Evolutionary conservation across 2,113 vertebrate genomes (phyloP).

Genomic region (Cisticola juncidis): DNA sequence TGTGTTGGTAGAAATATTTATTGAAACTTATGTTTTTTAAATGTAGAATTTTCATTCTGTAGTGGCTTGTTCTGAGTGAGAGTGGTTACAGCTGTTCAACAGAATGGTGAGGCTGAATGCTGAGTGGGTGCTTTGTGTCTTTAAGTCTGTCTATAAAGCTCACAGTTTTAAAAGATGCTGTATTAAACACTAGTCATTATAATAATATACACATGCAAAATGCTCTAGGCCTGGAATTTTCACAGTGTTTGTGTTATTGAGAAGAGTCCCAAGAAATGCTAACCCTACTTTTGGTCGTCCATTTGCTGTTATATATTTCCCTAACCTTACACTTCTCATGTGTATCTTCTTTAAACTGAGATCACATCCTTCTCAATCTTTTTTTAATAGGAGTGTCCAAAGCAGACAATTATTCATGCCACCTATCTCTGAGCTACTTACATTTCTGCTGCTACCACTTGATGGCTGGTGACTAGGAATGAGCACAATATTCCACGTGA

Average conservation of each 20-base stretch:
- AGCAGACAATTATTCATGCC: constrained; percentile 25
- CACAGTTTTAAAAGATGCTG: background rate
- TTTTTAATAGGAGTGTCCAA: background rate
- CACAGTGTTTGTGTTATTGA: background rate
- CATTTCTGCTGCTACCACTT: background rate
- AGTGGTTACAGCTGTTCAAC: background rate
- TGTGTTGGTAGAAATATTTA: background rate
- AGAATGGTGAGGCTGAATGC: background rate
- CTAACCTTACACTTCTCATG: background rate
- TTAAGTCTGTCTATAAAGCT: background rate
- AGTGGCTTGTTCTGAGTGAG: background rate
- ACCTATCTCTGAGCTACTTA: background rate
- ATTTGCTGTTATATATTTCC: background rate
- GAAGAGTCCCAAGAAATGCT: background rate
- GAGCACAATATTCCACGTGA: constrained; percentile 13
- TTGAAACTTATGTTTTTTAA: background rate
- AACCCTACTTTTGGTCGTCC: background rate
- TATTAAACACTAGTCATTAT: background rate
- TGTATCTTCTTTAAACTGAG: background rate
- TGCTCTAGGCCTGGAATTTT: background rate
- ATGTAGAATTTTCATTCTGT: background rate
- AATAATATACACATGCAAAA: background rate
- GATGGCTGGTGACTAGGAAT: background rate
- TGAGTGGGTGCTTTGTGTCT: background rate
- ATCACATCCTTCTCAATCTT: background rate